A percentile compares a stretch with the other conserved stretches of the same genome.
These are phyloP conservation scores for Mesocentrotus franciscanus DNA, from an alignment of 53 echinoderm and acorn worm genomes.

Conservation along the genomic window DNA sequence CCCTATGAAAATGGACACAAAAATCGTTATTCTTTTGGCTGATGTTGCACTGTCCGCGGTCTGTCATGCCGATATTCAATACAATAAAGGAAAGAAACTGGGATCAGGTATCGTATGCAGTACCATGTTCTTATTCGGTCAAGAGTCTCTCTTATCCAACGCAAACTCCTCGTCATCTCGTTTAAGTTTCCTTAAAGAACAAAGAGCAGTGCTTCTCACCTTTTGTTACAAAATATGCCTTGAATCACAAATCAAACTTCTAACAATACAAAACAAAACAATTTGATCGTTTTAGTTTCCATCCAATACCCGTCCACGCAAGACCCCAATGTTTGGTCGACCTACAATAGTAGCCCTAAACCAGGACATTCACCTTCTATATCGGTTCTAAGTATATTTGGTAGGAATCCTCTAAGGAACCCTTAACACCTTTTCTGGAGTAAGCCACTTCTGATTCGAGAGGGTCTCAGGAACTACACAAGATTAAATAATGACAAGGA, in stretches of 20 bases:
- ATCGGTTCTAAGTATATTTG: neutral
- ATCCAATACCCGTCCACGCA: neutral
- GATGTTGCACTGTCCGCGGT: constrained; percentile 5
- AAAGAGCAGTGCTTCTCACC: constrained; percentile 11
- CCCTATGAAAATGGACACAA: constrained; percentile 45
- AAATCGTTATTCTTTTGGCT: constrained; percentile 35
- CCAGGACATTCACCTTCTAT: constrained; percentile 27
- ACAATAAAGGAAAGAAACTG: constrained; percentile 26
- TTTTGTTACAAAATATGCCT: constrained; percentile 32
- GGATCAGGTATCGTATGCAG: constrained; percentile 43
- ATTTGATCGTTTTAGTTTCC: neutral
- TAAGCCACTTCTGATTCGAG: constrained; percentile 15
- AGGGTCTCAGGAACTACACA: constrained; percentile 16
- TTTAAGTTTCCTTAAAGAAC: neutral
- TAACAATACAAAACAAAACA: constrained; percentile 9
- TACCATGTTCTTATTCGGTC: constrained; percentile 44
- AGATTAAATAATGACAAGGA: constrained; percentile 44
- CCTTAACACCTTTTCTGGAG: constrained; percentile 46
- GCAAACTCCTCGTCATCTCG: constrained; percentile 26
- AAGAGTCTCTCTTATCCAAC: constrained; percentile 21
- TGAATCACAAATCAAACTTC: neutral
- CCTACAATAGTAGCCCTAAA: neutral
- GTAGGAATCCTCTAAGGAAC: constrained; percentile 7
- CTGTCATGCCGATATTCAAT: constrained; percentile 25
- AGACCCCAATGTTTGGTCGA: constrained; percentile 7